These are phyloP conservation scores for Tiaroga cobitis DNA, from an alignment of 2,797 vertebrate species.

Conservation along the genomic window DNA sequence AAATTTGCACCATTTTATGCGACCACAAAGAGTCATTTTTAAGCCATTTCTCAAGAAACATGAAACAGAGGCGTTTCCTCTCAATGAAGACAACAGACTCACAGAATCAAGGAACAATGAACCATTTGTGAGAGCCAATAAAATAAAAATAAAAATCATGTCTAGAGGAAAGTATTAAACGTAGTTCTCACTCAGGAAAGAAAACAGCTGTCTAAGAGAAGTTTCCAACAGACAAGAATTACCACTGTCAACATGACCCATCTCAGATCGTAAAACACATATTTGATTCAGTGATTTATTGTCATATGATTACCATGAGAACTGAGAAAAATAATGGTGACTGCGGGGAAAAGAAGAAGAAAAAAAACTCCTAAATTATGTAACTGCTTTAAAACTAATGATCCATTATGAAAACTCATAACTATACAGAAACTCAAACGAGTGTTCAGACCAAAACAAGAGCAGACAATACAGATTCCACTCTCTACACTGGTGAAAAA, in stretches of 20 bases:
- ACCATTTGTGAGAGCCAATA: not conserved
- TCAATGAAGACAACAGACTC: not conserved
- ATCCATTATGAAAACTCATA: not conserved
- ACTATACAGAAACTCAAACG: not conserved
- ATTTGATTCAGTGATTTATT: not conserved
- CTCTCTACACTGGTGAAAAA: not conserved
- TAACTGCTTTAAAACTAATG: slow-evolving; percentile 9
- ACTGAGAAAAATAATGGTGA: not conserved
- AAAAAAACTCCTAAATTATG: not conserved
- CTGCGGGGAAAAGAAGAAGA: not conserved
- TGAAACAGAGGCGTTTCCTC: not conserved
- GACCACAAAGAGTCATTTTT: slow-evolving; percentile 5
- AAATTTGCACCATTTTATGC: slow-evolving; percentile 7
- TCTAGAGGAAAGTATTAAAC: not conserved
- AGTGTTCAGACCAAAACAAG: not conserved
- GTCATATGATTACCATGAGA: not conserved
- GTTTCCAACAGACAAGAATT: not conserved
- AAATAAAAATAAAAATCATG: not conserved
- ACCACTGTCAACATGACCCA: not conserved
- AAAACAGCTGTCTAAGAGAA: not conserved
- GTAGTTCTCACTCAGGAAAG: not conserved
- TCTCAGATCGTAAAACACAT: not conserved
- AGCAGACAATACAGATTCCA: not conserved
- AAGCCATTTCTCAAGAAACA: slow-evolving; percentile 10
- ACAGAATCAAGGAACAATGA: slow-evolving; percentile 2